Percentiles rank a stretch among this genome's conserved stretches.
Evolutionary conservation across 1,140 invertebrate genomes (phyloP).

Genomic region (Medauroidea extradentata): DNA sequence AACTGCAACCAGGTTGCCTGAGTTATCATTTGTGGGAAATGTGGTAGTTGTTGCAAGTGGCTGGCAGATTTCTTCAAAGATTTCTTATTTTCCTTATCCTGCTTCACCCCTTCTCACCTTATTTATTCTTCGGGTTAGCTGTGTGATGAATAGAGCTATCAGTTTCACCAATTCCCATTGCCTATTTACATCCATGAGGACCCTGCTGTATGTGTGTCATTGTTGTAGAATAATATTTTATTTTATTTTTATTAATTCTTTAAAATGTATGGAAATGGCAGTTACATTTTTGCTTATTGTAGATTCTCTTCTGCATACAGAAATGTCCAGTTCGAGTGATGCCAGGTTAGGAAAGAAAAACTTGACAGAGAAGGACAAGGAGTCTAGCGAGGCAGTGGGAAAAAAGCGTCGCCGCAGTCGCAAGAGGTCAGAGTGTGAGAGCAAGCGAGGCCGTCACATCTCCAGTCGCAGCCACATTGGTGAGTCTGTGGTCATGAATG

Average conservation of each 20-base stretch:
- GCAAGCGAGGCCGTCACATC: slow-evolving; percentile 16
- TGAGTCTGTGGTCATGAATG: too few species aligned
- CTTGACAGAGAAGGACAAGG: slow-evolving; percentile 28
- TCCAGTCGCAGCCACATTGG: slow-evolving; percentile 6
- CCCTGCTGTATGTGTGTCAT: too few species aligned
- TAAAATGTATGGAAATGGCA: neutral
- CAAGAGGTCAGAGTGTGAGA: slow-evolving; percentile 45
- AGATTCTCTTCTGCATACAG: slow-evolving; percentile 19
- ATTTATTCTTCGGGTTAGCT: too few species aligned
- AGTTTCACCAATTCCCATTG: too few species aligned
- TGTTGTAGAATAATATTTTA: neutral
- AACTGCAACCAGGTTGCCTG: too few species aligned
- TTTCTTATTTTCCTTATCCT: too few species aligned
- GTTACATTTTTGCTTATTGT: slow-evolving; percentile 4
- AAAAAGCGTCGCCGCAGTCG: slow-evolving; percentile 48
- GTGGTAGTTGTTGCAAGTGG: too few species aligned
- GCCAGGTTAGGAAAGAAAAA: slow-evolving; percentile 12
- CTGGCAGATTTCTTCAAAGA: too few species aligned
- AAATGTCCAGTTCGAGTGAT: slow-evolving; percentile 14
- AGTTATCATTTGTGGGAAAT: too few species aligned
- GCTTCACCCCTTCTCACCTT: too few species aligned
- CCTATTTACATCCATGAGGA: too few species aligned
- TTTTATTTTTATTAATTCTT: slow-evolving; percentile 2
- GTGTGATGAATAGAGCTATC: too few species aligned
- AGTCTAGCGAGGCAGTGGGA: slow-evolving; percentile 28